These are phyloP conservation scores for Plagodis pulveraria DNA, from an alignment of 2,888 invertebrate species.

Conservation along the genomic window DNA sequence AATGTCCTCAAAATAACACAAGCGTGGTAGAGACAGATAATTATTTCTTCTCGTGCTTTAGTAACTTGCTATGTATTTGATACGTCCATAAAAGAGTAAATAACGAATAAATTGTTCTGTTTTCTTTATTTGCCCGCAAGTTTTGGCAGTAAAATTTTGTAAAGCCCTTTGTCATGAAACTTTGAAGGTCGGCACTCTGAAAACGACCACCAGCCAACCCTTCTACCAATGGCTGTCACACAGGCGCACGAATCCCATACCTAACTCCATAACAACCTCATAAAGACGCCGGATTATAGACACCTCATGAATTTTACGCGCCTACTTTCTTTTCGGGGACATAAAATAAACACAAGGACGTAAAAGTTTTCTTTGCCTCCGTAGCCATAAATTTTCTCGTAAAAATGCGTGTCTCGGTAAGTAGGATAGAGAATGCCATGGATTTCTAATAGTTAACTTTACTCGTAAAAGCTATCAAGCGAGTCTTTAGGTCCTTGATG, in stretches of 20 bases:
- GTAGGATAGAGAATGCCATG: conserved; percentile 24
- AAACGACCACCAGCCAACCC: not conserved
- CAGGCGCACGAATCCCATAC: conserved; percentile 7
- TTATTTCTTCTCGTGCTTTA: no score
- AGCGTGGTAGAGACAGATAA: no score
- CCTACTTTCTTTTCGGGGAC: conserved; percentile 26
- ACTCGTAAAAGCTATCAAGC: conserved; percentile 31
- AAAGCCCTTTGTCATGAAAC: no score
- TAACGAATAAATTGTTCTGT: no score
- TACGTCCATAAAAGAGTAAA: no score
- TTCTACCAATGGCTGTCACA: conserved; percentile 4
- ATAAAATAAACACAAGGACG: conserved; percentile 25
- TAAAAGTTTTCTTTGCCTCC: conserved; percentile 27
- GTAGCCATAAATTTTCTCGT: conserved; percentile 25
- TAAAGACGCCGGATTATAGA: conserved; percentile 27
- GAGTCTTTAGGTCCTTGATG: conserved; percentile 14
- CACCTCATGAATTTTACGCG: conserved; percentile 35
- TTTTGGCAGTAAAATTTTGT: no score
- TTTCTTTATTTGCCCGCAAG: no score
- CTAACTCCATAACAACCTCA: conserved; percentile 20
- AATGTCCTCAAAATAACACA: no score
- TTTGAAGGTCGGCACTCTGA: conserved; percentile 9
- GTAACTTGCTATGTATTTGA: no score
- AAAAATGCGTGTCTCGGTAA: conserved; percentile 20
- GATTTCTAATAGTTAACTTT: conserved; percentile 31